Base-by-base conservation (phyloP, 2,113 vertebrate species). In the Panthera tigris region DNA sequence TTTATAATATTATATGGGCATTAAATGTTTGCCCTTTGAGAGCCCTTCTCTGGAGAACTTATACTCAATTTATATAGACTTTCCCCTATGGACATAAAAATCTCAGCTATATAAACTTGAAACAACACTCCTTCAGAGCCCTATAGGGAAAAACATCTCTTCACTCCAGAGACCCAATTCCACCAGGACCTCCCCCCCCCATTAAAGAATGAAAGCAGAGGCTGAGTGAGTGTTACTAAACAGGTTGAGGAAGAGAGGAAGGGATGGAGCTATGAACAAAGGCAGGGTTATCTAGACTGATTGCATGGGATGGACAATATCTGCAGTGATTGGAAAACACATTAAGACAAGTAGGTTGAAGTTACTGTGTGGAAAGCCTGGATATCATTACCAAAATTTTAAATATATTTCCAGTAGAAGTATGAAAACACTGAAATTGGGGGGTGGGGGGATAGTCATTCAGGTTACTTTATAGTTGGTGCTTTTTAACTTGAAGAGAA, bases 161-260 rank as follows among this genome's bases (percentile, higher is more conserved):
- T 95, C 23, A 79, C 90, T 97, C 89, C 82, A 18, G 93, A 95
- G 82, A 89, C n/a, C 78, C 33, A 85, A 89, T 93, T 95, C 86
- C 76, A 89, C 76, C 69, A 78, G 73, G 73, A 74, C 23, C 11
- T 9, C 45, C 87, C 29, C 3, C 45, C 4, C 52, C 61, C 39
- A 57, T 39, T 94, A 78, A 65, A 29, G 84, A 61, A 63, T 73
- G 63, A 95, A 90, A 79, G 23, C 36, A 71, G 36, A 85, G 71
- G 29, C 1, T 73, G 21, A 79, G 33, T 69, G 12, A n/a, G 84
- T 61, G 14, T 68, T 68, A 73, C 4, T 76, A 78, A 93, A 76
- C 14, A 39, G 11, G 61, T 4, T 33, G 55, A 36, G 71, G 65
- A 36, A 52, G 13, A 13, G 13, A 55, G 29, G 21, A 19, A 61